These are phyloP conservation scores for Drosophila aldrichi DNA, from an alignment of 2,888 invertebrate species.

Conservation along the genomic window DNA sequence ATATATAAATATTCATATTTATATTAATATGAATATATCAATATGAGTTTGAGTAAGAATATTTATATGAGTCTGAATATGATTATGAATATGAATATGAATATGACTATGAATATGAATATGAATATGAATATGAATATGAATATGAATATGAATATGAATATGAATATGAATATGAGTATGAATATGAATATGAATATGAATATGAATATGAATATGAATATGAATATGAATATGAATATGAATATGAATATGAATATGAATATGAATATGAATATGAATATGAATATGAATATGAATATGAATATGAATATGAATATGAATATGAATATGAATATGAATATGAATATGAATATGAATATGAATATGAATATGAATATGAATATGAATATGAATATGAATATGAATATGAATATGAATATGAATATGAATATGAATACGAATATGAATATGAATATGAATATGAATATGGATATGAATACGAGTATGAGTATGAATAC, in stretches of 20 bases:
- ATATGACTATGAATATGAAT: background rate
- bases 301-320: conserved; percentile 1
- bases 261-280: conserved; percentile 9
- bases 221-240: conserved; percentile 10
- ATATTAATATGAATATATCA: background rate
- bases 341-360: conserved; percentile 4
- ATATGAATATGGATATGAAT: conserved; percentile 5
- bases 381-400: background rate
- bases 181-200: background rate
- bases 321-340: conserved; percentile 5
- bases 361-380: conserved; percentile 1
- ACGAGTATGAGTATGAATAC: background rate
- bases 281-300: background rate
- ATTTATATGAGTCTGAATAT: too few species aligned
- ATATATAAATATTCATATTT: too few species aligned
- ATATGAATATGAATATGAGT: conserved; percentile 1
- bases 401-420: conserved; percentile 2
- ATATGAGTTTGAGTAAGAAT: background rate
- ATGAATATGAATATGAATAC: background rate
- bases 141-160: background rate
- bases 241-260: conserved; percentile 10
- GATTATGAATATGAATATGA: background rate
- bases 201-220: background rate
- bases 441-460: background rate
- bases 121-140: background rate